Evolutionary conservation across 2,888 invertebrate genomes (phyloP).

Genomic region (Chironomus riparius): DNA sequence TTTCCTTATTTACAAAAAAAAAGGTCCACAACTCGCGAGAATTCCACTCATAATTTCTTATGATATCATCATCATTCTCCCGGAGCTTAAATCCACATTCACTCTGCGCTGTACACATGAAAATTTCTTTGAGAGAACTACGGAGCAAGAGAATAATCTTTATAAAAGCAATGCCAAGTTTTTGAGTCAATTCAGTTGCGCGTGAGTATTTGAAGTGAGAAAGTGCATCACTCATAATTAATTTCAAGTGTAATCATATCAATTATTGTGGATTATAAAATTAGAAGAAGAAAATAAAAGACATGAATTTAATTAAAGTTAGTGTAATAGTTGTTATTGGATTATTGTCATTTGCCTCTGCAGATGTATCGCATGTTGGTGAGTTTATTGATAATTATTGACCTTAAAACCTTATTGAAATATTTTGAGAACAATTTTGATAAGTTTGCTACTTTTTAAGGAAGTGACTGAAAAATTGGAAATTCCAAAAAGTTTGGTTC

Average conservation of each 20-base stretch:
- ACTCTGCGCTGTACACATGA: too few relatives aligned
- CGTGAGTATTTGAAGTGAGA: neutral
- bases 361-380: neutral
- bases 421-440: too few relatives aligned
- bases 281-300: too few relatives aligned
- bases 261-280: neutral
- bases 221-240: neutral
- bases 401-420: too few relatives aligned
- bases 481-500: too few relatives aligned
- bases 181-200: neutral
- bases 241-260: too few relatives aligned
- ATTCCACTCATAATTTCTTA: neutral
- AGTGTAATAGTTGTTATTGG: neutral
- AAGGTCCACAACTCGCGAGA: too few relatives aligned
- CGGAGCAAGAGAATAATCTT: neutral
- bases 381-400: neutral
- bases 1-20: too few relatives aligned
- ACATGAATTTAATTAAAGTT: neutral
- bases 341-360: neutral
- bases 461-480: too few relatives aligned
- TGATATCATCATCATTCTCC: neutral
- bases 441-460: too few relatives aligned
- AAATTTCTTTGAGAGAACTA: neutral
- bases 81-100: neutral
- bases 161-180: neutral